Evolutionary conservation across 2,797 vertebrate genomes (phyloP).

Genomic region (Acridotheres tristis): DNA sequence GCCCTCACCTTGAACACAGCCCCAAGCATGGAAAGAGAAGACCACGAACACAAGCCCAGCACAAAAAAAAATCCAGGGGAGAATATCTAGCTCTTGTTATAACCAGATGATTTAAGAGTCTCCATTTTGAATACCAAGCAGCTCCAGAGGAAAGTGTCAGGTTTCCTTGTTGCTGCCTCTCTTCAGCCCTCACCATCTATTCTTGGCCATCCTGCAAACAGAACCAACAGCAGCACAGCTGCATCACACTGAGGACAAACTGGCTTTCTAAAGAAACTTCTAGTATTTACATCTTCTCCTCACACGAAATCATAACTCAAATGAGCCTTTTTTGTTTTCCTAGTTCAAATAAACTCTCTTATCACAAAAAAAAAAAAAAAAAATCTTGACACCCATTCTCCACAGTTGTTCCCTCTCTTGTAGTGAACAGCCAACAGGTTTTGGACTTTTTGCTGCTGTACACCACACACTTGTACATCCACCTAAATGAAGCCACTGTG

Average conservation of each 20-base stretch:
- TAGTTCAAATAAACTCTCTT: neutral
- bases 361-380: neutral
- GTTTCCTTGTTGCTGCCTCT: neutral
- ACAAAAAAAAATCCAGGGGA: neutral
- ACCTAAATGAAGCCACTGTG: slow-evolving; percentile 6
- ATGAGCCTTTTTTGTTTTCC: neutral
- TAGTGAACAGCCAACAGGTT: neutral
- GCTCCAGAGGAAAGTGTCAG: neutral
- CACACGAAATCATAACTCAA: rapidly evolving
- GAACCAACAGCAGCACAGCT: neutral
- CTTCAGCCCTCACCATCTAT: neutral
- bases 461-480: neutral
- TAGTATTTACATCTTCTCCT: neutral
- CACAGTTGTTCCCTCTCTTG: neutral
- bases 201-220: neutral
- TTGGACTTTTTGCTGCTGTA: neutral
- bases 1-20: neutral
- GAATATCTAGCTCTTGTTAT: neutral
- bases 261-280: neutral
- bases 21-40: neutral
- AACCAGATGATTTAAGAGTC: neutral
- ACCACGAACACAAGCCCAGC: neutral
- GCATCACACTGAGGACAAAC: neutral
- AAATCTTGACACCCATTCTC: neutral
- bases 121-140: slow-evolving; percentile 11